A percentile compares a stretch with the other conserved stretches of the same genome.
Evolutionary conservation across 2,888 invertebrate genomes (phyloP).

Genomic region (Dicranocentrus wangi): DNA sequence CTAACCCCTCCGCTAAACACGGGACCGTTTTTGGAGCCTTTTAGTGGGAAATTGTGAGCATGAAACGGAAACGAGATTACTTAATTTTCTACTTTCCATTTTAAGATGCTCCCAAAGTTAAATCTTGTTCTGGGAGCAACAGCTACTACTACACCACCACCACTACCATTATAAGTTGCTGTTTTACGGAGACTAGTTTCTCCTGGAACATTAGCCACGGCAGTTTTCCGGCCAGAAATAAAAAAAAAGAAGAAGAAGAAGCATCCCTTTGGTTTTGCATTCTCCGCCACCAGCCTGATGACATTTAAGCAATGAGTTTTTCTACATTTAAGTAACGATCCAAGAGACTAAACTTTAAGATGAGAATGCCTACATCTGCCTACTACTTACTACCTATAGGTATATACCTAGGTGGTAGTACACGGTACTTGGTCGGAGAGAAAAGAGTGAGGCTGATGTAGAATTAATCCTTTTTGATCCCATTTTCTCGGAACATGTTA

Average conservation of each 20-base stretch:
- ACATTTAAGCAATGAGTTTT: too few relatives aligned
- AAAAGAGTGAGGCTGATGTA: constrained; percentile 33
- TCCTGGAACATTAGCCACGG: background rate
- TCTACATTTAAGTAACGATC: too few relatives aligned
- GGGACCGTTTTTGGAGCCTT: too few relatives aligned
- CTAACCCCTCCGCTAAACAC: too few relatives aligned
- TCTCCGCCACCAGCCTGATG: too few relatives aligned
- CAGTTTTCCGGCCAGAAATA: background rate
- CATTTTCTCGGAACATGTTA: constrained; percentile 46
- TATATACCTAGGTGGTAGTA: too few relatives aligned
- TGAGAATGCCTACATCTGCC: background rate
- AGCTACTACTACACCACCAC: too few relatives aligned
- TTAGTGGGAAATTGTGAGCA: background rate
- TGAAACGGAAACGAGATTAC: constrained; percentile 32
- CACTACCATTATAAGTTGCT: too few relatives aligned
- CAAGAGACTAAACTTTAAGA: constrained; percentile 6
- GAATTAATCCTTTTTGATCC: constrained; percentile 56
- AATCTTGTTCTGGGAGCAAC: constrained; percentile 5
- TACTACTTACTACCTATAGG: too few relatives aligned
- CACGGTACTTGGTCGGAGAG: background rate
- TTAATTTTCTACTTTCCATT: constrained; percentile 20
- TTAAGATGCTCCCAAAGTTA: constrained; percentile 12
- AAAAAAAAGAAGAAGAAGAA: background rate
- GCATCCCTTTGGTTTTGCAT: too few relatives aligned
- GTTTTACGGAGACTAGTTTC: background rate